Percentiles rank a stretch among this genome's conserved stretches.
These are phyloP conservation scores for Panthera uncia DNA, from an alignment of 2,113 vertebrate genomes.

Conservation along the genomic window DNA sequence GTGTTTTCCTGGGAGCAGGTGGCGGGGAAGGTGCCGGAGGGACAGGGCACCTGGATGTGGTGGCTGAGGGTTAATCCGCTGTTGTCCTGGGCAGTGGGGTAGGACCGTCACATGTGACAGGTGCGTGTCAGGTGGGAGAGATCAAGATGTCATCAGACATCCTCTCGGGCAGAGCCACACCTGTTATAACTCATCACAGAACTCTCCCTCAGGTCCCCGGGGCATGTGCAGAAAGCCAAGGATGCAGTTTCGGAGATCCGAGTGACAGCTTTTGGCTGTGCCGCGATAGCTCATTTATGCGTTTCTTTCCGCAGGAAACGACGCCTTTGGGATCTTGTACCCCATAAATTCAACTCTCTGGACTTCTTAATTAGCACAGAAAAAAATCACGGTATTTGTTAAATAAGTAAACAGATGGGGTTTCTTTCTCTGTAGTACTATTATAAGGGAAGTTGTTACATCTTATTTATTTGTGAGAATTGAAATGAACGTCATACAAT, in stretches of 20 bases:
- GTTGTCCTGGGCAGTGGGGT: too few species aligned
- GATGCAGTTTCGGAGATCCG: too few species aligned
- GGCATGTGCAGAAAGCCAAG: neutral
- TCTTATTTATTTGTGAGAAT: neutral
- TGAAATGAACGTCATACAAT: neutral
- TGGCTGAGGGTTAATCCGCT: too few species aligned
- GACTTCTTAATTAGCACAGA: neutral
- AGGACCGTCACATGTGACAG: neutral
- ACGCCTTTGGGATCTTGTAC: neutral
- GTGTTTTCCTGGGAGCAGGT: neutral
- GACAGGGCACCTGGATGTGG: too few species aligned
- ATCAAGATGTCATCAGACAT: neutral
- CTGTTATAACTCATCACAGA: fast-evolving
- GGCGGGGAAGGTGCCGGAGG: neutral
- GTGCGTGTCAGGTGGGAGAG: neutral
- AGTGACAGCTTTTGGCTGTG: fast-evolving
- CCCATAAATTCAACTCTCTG: neutral
- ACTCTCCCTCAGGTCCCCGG: neutral
- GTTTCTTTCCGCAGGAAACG: neutral
- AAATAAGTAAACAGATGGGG: neutral
- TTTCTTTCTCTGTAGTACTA: neutral
- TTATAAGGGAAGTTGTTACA: neutral
- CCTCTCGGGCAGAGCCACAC: fast-evolving
- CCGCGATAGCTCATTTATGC: fast-evolving
- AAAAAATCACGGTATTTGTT: neutral